Percentiles rank a stretch among this genome's conserved stretches.
Conservation (phyloP, 1,140 invertebrate species). For the Ridgeia piscesae region DNA sequence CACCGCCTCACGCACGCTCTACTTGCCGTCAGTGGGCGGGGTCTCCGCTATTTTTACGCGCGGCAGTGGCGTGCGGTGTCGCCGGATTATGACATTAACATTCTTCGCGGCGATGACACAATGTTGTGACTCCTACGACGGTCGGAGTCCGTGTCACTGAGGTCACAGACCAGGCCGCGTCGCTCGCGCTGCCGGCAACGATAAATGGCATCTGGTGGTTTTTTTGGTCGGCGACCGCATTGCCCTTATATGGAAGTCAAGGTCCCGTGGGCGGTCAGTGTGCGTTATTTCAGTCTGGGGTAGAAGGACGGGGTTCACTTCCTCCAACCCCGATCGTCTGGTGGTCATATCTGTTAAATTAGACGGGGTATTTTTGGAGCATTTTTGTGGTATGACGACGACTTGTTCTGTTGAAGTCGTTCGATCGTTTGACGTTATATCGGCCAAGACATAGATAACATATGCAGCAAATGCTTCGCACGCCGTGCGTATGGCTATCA, state of each 20-base stretch:
- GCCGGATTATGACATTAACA: neutral
- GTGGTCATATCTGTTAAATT: neutral
- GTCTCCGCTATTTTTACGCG: neutral
- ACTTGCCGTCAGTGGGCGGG: neutral
- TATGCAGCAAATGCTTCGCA: neutral
- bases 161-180: neutral
- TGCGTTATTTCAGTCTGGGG: too few relatives aligned
- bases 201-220: neutral
- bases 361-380: neutral
- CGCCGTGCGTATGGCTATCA: neutral
- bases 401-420: neutral
- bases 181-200: neutral
- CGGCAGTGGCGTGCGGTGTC: neutral
- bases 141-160: neutral
- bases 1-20: too few relatives aligned
- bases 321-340: neutral
- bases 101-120: neutral
- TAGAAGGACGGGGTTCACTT: neutral
- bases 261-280: neutral
- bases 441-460: neutral
- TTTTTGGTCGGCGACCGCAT: neutral
- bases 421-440: neutral
- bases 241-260: neutral
- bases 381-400: neutral
- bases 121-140: neutral